Percentiles rank a stretch among this genome's conserved stretches.
Conservation (phyloP, 2,113 vertebrate species). For the Bubo bubo region DNA sequence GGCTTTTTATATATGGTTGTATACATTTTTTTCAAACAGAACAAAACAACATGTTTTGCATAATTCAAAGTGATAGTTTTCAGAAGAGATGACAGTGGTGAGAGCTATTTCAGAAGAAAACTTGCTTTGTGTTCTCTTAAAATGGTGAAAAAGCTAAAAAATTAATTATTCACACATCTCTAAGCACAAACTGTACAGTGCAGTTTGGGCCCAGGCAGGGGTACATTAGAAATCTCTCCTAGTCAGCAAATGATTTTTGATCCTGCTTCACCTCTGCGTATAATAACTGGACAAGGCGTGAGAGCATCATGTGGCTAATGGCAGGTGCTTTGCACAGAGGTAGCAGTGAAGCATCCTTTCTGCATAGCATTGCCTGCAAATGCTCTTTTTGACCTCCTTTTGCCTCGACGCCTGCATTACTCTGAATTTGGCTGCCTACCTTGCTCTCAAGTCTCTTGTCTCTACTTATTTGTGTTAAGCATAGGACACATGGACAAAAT, state of each 20-base stretch:
- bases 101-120: slow-evolving; percentile 40
- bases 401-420: slow-evolving; percentile 27
- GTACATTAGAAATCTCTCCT: not conserved
- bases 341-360: not conserved
- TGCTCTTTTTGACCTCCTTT: slow-evolving; percentile 41
- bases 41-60: slow-evolving; percentile 30
- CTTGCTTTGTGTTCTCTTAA: slow-evolving; percentile 23
- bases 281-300: not conserved
- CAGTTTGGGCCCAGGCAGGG: not conserved
- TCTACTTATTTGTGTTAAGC: slow-evolving; percentile 69
- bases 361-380: not conserved
- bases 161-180: slow-evolving; percentile 43
- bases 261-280: not conserved
- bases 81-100: slow-evolving; percentile 30
- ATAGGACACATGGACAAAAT: slow-evolving; percentile 64
- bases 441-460: slow-evolving; percentile 50
- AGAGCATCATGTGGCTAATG: not conserved
- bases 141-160: slow-evolving; percentile 42
- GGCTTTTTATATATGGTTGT: slow-evolving; percentile 35
- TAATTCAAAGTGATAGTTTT: slow-evolving; percentile 53
- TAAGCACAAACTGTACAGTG: not conserved
- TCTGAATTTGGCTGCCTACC: slow-evolving; percentile 61
- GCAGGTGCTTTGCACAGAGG: not conserved
- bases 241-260: not conserved
- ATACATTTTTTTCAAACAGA: slow-evolving; percentile 10